A percentile compares a stretch with the other conserved stretches of the same genome.
Conservation (phyloP, 2,113 vertebrate genomes). For the Oncorhynchus mykiss region DNA sequence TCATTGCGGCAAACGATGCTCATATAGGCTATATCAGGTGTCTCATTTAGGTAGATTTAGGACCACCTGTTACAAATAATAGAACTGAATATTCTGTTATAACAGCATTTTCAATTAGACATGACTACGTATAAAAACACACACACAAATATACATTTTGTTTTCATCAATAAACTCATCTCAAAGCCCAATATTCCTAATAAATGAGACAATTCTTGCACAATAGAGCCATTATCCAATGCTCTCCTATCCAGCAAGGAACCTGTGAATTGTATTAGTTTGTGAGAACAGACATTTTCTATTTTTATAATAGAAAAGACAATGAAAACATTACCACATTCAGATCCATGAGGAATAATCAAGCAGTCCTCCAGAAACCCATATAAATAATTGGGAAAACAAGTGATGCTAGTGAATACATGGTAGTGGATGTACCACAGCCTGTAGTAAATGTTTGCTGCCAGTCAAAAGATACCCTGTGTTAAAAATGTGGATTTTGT, state of each 20-base stretch:
- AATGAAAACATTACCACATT: constrained; percentile 5
- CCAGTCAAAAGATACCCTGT: too few relatives aligned
- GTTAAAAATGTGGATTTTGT: too few relatives aligned
- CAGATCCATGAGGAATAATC: background rate
- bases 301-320: background rate
- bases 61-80: too few relatives aligned
- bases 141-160: background rate
- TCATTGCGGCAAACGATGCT: background rate
- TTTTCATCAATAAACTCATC: background rate
- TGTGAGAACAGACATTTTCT: background rate
- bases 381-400: background rate
- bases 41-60: too few relatives aligned
- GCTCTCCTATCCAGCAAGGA: background rate
- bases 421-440: background rate
- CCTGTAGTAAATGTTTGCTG: too few relatives aligned
- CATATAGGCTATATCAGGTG: too few relatives aligned
- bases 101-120: too few relatives aligned
- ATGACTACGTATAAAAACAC: too few relatives aligned
- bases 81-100: too few relatives aligned
- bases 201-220: background rate
- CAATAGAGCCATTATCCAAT: background rate
- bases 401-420: background rate
- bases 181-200: background rate
- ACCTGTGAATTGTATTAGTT: constrained; percentile 2
- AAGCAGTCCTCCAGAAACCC: background rate